A percentile compares a stretch with the other conserved stretches of the same genome.
Conservation (phyloP, 2,888 invertebrate genomes). For the Rhaphigaster nebulosa region DNA sequence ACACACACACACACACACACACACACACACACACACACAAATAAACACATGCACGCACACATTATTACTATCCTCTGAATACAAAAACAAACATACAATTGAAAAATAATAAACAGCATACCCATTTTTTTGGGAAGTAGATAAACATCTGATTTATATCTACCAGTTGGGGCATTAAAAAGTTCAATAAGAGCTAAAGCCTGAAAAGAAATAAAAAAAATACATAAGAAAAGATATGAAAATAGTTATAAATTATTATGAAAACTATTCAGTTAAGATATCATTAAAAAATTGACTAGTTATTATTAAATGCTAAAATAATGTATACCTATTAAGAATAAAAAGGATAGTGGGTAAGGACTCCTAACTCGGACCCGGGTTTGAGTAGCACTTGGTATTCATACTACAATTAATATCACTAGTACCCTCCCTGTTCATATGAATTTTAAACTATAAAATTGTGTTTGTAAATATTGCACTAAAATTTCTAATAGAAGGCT, state of each 20-base stretch:
- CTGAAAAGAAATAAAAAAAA: conserved; percentile 67
- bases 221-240: not conserved
- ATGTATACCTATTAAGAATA: not conserved
- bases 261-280: not conserved
- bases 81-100: conserved; percentile 31
- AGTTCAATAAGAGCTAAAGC: conserved; percentile 96
- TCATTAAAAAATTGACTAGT: not conserved
- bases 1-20: no score
- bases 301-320: not conserved
- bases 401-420: no score
- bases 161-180: conserved; percentile 93
- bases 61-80: not conserved
- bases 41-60: no score
- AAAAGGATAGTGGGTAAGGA: not conserved
- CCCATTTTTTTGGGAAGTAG: conserved; percentile 98
- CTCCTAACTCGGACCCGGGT: no score
- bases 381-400: no score
- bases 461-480: no score
- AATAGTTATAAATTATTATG: not conserved
- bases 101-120: conserved; percentile 68
- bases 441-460: no score
- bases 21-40: no score
- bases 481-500: no score
- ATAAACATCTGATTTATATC: conserved; percentile 98
- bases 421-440: no score